Evolutionary conservation across 2,113 vertebrate genomes (phyloP).

Genomic region (Osmerus mordax): DNA sequence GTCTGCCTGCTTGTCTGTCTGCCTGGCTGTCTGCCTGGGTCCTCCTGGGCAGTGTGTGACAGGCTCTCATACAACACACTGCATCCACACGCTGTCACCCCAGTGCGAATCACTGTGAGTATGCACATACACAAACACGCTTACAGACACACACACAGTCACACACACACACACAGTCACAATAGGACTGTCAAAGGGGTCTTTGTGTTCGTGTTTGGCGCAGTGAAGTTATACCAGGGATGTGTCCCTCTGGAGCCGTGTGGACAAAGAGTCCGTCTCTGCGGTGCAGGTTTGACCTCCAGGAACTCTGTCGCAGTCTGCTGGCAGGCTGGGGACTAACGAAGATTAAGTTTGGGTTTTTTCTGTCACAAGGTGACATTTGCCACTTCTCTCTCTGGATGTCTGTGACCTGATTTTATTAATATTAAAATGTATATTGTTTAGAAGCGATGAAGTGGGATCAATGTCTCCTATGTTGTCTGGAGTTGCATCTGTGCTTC

Average conservation of each 20-base stretch:
- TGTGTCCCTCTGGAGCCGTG: background rate
- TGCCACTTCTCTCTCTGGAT: no score
- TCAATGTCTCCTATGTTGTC: background rate
- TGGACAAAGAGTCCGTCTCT: no score
- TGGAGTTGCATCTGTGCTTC: conserved; percentile 7
- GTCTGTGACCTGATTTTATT: no score
- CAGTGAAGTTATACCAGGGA: conserved; percentile 24
- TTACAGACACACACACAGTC: conserved; percentile 20
- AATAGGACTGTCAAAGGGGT: conserved; percentile 45
- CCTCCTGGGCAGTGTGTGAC: conserved; percentile 30
- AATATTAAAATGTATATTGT: no score
- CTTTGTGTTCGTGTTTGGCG: conserved; percentile 52
- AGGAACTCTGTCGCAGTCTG: no score
- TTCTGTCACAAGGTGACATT: no score
- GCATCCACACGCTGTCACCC: conserved; percentile 25
- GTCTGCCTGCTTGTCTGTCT: no score
- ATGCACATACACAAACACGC: no score
- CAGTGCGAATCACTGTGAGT: background rate
- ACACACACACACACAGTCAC: conserved; percentile 5
- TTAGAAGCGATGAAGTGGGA: no score
- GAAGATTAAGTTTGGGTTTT: no score
- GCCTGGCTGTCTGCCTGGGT: conserved; percentile 12
- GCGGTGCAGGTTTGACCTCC: no score
- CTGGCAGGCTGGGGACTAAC: no score
- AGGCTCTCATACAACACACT: conserved; percentile 27